phyloP scores from a whole-genome alignment of 2,797 vertebrate genomes.

The Coranthus polyacanthus region DNA sequence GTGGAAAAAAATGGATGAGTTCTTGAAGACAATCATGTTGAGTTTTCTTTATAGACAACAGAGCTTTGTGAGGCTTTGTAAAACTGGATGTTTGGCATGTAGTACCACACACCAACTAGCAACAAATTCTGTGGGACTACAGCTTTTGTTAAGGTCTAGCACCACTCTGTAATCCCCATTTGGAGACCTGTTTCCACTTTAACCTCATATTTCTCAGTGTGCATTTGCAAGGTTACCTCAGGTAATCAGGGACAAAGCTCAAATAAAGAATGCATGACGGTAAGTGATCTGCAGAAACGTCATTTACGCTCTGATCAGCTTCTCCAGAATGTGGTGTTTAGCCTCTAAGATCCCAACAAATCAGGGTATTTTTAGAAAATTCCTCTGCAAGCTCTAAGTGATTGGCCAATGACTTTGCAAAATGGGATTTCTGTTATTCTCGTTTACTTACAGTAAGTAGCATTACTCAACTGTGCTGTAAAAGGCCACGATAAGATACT shows the following conservation, averaged over 20 bases:
- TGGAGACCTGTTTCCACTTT: slow-evolving; percentile 27
- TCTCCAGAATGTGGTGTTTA: slow-evolving; percentile 55
- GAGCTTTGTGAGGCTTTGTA: slow-evolving; percentile 26
- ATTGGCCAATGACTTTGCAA: slow-evolving; percentile 55
- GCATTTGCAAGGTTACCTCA: slow-evolving; percentile 43
- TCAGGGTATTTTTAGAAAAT: slow-evolving; percentile 79
- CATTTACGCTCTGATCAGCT: slow-evolving; percentile 49
- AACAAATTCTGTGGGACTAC: slow-evolving; percentile 1
- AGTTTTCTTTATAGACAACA: slow-evolving; percentile 29
- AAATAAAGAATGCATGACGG: slow-evolving; percentile 70
- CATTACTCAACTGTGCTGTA: slow-evolving; percentile 22
- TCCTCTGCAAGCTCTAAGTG: slow-evolving; percentile 55
- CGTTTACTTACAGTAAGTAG: slow-evolving; percentile 2
- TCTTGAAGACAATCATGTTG: slow-evolving; percentile 22
- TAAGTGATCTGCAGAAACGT: slow-evolving; percentile 56
- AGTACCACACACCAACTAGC: background rate
- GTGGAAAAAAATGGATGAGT: slow-evolving; percentile 49
- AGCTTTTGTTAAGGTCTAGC: slow-evolving; percentile 19
- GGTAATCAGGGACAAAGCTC: slow-evolving; percentile 42
- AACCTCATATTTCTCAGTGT: slow-evolving; percentile 27
- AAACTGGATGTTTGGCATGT: slow-evolving; percentile 13
- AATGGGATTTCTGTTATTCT: slow-evolving; percentile 42
- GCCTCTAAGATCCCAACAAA: slow-evolving; percentile 67
- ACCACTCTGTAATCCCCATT: slow-evolving; percentile 18
- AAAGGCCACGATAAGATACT: slow-evolving; percentile 13